phyloP scores from a whole-genome alignment of 1,140 invertebrate genomes.

The Andricus grossulariae region DNA sequence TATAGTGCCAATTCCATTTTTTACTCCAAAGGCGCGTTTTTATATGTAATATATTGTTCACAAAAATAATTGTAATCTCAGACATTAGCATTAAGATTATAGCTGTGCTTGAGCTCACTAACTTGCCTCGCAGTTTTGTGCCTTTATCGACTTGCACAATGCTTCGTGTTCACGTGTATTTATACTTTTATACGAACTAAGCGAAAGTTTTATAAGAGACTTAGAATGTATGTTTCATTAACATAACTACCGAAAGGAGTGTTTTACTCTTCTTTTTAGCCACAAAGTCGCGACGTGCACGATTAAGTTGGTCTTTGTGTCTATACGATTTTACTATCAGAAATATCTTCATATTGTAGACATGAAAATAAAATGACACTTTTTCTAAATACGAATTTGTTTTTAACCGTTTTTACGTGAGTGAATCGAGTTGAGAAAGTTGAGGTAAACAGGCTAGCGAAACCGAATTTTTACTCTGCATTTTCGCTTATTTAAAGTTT shows the following conservation, averaged over 20 bases:
- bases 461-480: too few relatives aligned
- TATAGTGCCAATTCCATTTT: neutral
- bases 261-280: neutral
- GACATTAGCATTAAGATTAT: conserved; percentile 6
- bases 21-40: conserved; percentile 6
- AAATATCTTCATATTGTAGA: conserved; percentile 10
- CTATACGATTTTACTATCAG: conserved; percentile 16
- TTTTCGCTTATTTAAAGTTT: too few relatives aligned
- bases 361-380: conserved; percentile 6
- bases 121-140: conserved; percentile 26
- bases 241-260: conserved; percentile 10
- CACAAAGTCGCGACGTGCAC: too few relatives aligned
- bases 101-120: conserved; percentile 17
- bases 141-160: conserved; percentile 22
- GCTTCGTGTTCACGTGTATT: conserved; percentile 13
- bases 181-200: conserved; percentile 25
- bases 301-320: too few relatives aligned
- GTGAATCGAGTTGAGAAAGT: too few relatives aligned
- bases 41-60: conserved; percentile 24
- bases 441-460: too few relatives aligned
- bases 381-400: neutral
- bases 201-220: conserved; percentile 22
- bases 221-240: conserved; percentile 17
- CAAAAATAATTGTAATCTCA: conserved; percentile 27
- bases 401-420: too few relatives aligned